Percentiles rank a stretch among this genome's conserved stretches.
Evolutionary conservation across 1,140 invertebrate genomes (phyloP).

Genomic region (Ceratina japonica): DNA sequence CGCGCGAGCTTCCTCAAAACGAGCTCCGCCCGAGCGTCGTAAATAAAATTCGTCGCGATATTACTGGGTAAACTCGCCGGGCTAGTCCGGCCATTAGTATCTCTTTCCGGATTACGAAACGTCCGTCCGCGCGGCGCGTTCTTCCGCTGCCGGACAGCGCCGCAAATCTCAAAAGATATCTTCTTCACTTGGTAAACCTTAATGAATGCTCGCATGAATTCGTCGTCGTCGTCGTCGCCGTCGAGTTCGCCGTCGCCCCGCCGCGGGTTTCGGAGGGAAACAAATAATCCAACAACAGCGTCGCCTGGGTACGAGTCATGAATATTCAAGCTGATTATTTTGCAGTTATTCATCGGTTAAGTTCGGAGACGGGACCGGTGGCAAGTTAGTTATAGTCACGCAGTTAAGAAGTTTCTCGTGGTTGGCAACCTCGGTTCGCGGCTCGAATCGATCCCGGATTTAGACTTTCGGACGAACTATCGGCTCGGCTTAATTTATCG

Average conservation of each 20-base stretch:
- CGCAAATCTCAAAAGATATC: background rate
- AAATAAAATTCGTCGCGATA: constrained; percentile 32
- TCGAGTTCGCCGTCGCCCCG: no score
- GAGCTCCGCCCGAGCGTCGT: background rate
- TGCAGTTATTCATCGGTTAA: constrained; percentile 68
- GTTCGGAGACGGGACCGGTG: constrained; percentile 48
- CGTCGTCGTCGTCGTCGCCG: background rate
- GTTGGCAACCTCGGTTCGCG: constrained; percentile 9
- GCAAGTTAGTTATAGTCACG: constrained; percentile 56
- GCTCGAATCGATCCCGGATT: constrained; percentile 7
- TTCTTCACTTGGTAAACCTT: background rate
- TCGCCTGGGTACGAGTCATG: constrained; percentile 40
- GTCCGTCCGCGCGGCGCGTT: background rate
- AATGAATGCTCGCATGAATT: constrained; percentile 21
- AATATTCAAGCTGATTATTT: constrained; percentile 72
- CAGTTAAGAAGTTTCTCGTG: constrained; percentile 63
- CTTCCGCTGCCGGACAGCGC: background rate
- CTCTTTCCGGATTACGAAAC: background rate
- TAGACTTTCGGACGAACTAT: constrained; percentile 3
- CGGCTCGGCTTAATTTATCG: constrained; percentile 61
- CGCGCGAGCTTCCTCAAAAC: background rate
- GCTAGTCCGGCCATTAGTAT: background rate
- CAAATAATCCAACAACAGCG: constrained; percentile 27
- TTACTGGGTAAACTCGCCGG: background rate
- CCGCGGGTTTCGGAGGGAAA: background rate